Evolutionary conservation across 1,140 invertebrate species (phyloP), one percentile per base, ranked within the genome.

Genomic region (Gerris buenoi): DNA sequence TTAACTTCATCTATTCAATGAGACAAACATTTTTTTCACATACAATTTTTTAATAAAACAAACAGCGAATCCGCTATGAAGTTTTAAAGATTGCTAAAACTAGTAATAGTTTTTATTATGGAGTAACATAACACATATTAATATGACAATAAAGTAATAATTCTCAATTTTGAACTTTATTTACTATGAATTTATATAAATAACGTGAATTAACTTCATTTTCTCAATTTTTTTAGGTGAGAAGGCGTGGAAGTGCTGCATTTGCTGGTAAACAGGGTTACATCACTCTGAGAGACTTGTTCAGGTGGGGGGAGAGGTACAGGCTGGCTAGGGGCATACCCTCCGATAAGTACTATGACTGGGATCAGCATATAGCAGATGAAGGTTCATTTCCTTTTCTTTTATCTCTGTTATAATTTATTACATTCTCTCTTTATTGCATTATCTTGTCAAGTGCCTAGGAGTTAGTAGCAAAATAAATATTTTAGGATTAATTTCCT

Each of bases 221-320:
- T 63, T 26, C 2, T 63, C 22, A 15, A 13, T 15, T 25, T 5
- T 25, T 15, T 13, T 65, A 85, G 81, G 79, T 86, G 0, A 83
- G 89, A 67, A 79, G 95, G 26, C 85, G 90, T 70, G 87, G 85
- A 1, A 94, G 91, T 27, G 90, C 92, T 10, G 86, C 93, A 2
- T 94, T 97, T 77, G 88, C 90, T 69, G 94, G 94, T 0, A 98
- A 97, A 79, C 87, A 93, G 73, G 92, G 94, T 46, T 97, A 94
- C 73, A 93, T 96, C 66, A 99, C 95, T 0, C 76, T 99, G 5
- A 82, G 96, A 72, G 97, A 99, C 81, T 79, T 99, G 0, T 99
- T 99, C 75, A 83, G 97, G 64, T 99, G 97, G 97, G 97, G 93
- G 0, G 90, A 98, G 75, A 83, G 97, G 28, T 98, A 97, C 76